Evolutionary conservation across 2,113 vertebrate species (phyloP), one percentile per base, ranked within the genome.

Genomic region (Rhombomys opimus): DNA sequence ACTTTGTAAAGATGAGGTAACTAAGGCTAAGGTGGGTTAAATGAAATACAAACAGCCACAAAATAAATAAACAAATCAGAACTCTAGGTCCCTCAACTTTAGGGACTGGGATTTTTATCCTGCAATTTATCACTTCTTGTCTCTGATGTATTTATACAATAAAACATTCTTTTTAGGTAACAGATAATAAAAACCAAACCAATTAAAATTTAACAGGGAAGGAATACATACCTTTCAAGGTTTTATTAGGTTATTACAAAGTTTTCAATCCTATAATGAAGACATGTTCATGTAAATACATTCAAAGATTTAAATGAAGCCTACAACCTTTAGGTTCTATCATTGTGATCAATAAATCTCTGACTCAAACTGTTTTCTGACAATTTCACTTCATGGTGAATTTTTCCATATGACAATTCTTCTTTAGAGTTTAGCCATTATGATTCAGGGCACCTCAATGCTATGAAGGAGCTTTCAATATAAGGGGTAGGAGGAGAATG

Each of bases 381-480:
- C 88, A 95, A 90, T 88, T 91, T 97, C 87, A 97, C 91, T 81
- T 97, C 91, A 92, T 90, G 89, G 41, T 57, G 82, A 92, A n/a
- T 87, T 96, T 97, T 97, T 96, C 94, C 90, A 91, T 8, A 92
- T 93, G 67, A 96, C 73, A 94, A 91, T n/a, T 78, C 86, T 98
- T 92, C 90, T 98, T 94, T 91, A 97, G 70, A 92, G 57, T 97
- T 96, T 93, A 96, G 88, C 89, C 81, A 25, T 93, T 87, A 89
- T 90, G 96, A 96, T 95, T 98, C 97, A 91, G 23, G 87, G 95
- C 52, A 98, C 96, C 88, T 96, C 93, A 77, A 95, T 88, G 93
- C 88, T 94, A 96, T 63, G 78, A 97, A 97, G 72, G 61, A 96
- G 84, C 70, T 96, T 97, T 98, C 96, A 96, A 87, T 87, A 89